A percentile compares a stretch with the other conserved stretches of the same genome.
Evolutionary conservation across 2,113 vertebrate species (phyloP).

Genomic region (Cichladusa arquata): DNA sequence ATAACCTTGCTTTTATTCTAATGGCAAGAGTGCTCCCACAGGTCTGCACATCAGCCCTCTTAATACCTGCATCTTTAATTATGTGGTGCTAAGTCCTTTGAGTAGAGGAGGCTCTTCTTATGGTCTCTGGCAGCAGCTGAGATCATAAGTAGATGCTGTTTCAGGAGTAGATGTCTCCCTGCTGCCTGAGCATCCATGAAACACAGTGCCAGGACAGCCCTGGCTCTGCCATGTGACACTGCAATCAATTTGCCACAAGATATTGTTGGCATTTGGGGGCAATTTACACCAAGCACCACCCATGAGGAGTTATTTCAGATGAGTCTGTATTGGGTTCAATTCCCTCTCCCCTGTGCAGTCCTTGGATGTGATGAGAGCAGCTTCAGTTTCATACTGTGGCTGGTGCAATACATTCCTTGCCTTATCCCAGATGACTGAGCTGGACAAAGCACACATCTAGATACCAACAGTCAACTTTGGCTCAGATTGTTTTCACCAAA

Average conservation of each 20-base stretch:
- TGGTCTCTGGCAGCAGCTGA: not conserved
- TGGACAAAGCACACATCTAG: not conserved
- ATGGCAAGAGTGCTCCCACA: not conserved
- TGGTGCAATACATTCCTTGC: fast-evolving
- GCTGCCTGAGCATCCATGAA: fast-evolving
- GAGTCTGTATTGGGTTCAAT: not conserved
- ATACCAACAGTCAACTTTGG: not conserved
- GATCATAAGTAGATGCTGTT: not conserved
- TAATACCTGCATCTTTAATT: not conserved
- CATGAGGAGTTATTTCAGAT: not conserved
- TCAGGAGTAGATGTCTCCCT: not conserved
- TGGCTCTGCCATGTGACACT: fast-evolving
- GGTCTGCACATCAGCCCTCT: not conserved
- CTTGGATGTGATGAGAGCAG: not conserved
- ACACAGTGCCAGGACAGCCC: not conserved
- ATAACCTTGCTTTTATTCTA: conserved; percentile 8
- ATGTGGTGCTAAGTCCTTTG: not conserved
- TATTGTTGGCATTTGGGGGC: not conserved
- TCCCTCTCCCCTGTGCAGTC: not conserved
- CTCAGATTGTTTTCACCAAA: not conserved
- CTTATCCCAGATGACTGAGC: not conserved
- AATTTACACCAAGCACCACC: not conserved
- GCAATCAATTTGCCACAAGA: not conserved
- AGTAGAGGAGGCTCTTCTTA: not conserved
- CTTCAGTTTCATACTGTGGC: fast-evolving